Base-by-base conservation (phyloP, 2,797 vertebrate species). In the Eptatretus atami region DNA sequence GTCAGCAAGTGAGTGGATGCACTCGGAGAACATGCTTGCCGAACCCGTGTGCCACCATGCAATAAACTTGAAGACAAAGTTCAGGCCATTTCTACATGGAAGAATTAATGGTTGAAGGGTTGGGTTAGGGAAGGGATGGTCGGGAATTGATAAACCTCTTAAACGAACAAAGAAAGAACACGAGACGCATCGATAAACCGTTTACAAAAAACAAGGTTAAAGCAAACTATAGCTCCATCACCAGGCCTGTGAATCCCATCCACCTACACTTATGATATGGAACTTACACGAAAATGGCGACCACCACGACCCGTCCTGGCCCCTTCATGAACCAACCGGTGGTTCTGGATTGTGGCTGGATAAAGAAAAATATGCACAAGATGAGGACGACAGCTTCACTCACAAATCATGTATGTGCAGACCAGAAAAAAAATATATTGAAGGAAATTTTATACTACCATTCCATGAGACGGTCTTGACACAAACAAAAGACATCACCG, bases 11-110 rank as follows among this genome's bases (percentile, higher is more conserved):
- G 90, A 98, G 72, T 98, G 92, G 72, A 98, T 82, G 69, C 87
- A 86, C 76, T 98, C 92, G 3, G 92, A 98, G 73, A 98, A 98
- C 92, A 96, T 98, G 73, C 87, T 88, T 53, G 86, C 83, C 67
- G 92, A 98, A 70, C 90, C 90, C 1, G 92, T 98, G 75, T 98
- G 92, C 73, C 95, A 78, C 92, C 92, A 98, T 8, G 92, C 92
- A 73, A 98, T 79, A n/a, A 98, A 79, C 72, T 98, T 98, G 71
- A 98, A 96, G 76, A 96, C 74, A 74, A 93, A 95, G 72, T 98
- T 98, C 74, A 98, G 76, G 13, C 92, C 92, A 74, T 96, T 96
- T 77, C 90, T 98, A 44, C 31, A 8, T 44, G 31, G 31, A 44
- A 44, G 3, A 44, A 44, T 4, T 44, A 44, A 44, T 44, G 31